These are phyloP conservation scores for Pterois miles DNA, from an alignment of 2,797 vertebrate genomes.

Conservation along the genomic window DNA sequence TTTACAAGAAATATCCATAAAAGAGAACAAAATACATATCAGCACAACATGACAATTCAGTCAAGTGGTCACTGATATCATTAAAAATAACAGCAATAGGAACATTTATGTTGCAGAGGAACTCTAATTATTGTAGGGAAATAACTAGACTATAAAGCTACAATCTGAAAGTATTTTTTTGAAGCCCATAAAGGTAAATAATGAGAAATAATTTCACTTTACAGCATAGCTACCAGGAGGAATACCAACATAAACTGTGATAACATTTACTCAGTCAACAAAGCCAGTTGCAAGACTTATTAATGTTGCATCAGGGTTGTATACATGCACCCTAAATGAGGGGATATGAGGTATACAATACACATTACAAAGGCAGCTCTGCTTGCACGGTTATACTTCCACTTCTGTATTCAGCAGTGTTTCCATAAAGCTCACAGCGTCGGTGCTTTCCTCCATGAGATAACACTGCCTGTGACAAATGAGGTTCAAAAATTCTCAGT, in stretches of 20 bases:
- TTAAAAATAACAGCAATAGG: background rate
- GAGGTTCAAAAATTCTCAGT: conserved; percentile 23
- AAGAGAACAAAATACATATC: background rate
- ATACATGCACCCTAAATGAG: background rate
- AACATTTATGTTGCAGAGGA: background rate
- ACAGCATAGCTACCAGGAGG: too few species aligned
- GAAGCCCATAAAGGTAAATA: background rate
- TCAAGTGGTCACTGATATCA: background rate
- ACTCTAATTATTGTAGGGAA: background rate
- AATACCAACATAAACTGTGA: background rate
- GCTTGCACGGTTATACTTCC: background rate
- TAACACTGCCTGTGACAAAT: conserved; percentile 31
- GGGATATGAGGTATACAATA: background rate
- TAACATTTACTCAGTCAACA: background rate
- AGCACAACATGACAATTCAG: background rate
- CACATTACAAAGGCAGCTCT: background rate
- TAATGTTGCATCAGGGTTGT: background rate
- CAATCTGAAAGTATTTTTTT: background rate
- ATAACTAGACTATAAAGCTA: background rate
- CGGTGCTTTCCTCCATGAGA: background rate
- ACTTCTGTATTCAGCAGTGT: background rate
- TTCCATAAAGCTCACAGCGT: conserved; percentile 9
- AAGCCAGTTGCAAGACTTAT: background rate
- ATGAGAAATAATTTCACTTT: too few species aligned
- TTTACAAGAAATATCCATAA: background rate